Conservation (phyloP, 2,888 invertebrate genomes). For the Pristionchus exspectatus region DNA sequence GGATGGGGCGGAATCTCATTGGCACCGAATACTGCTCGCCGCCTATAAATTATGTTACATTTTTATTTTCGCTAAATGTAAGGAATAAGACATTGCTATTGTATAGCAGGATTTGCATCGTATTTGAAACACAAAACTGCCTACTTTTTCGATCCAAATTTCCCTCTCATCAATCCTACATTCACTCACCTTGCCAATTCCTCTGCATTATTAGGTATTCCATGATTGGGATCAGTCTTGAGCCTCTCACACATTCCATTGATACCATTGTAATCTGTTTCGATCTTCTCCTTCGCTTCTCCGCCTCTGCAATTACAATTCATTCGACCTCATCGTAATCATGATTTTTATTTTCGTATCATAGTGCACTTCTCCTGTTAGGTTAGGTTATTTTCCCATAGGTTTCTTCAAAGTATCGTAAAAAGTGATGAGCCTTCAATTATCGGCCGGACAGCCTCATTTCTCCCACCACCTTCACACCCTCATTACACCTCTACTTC, state of each 20-base stretch:
- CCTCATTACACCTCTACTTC: constrained; percentile 26
- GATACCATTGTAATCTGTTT: constrained; percentile 79
- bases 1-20: constrained; percentile 78
- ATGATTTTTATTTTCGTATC: background rate
- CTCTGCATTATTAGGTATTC: constrained; percentile 85
- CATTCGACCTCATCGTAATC: background rate
- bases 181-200: constrained; percentile 34
- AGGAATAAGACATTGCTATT: too few relatives aligned
- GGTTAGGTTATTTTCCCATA: background rate
- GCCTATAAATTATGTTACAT: constrained; percentile 44
- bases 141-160: too few relatives aligned
- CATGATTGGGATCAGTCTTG: constrained; percentile 95
- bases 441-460: background rate
- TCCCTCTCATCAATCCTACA: background rate
- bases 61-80: too few relatives aligned
- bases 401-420: background rate
- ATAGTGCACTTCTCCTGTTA: background rate
- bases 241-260: constrained; percentile 96
- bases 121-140: too few relatives aligned
- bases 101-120: too few relatives aligned
- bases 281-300: constrained; percentile 75
- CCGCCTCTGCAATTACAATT: constrained; percentile 66
- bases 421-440: background rate
- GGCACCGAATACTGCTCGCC: constrained; percentile 73
- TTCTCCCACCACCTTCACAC: constrained; percentile 17